Conservation (phyloP, 2,888 invertebrate genomes). For the Stenchaetothrips biformis region DNA sequence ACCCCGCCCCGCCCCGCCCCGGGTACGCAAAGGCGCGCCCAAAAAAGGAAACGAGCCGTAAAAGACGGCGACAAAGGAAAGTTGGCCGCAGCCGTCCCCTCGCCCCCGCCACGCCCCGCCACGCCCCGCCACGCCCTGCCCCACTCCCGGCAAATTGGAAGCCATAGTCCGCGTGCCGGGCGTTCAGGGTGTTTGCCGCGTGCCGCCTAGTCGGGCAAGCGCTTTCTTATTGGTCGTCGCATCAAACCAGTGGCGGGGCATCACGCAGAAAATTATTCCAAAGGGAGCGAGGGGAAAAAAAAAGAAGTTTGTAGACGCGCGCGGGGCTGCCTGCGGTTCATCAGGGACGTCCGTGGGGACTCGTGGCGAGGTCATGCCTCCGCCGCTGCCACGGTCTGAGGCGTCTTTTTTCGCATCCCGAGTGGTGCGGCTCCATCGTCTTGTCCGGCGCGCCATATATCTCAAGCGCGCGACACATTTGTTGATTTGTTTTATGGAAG, state of each 20-base stretch:
- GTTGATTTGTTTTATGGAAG: neutral
- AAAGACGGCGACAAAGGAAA: constrained; percentile 18
- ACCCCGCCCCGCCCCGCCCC: too few species aligned
- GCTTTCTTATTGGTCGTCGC: too few species aligned
- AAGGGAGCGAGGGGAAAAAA: too few species aligned
- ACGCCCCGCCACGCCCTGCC: neutral
- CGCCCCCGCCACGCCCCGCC: neutral
- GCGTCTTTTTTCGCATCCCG: neutral
- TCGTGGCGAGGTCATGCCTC: too few species aligned
- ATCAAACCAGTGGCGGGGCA: too few species aligned
- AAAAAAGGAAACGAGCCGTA: constrained; percentile 12
- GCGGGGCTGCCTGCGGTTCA: too few species aligned
- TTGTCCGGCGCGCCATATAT: neutral
- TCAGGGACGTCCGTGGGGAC: too few species aligned
- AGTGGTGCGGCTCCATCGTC: neutral
- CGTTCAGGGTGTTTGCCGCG: neutral
- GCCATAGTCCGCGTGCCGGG: neutral
- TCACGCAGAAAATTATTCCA: too few species aligned
- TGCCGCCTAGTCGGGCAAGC: neutral
- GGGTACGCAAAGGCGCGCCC: too few species aligned
- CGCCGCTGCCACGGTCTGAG: too few species aligned
- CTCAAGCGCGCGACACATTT: neutral
- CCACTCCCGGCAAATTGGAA: neutral
- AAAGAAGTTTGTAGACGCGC: too few species aligned
- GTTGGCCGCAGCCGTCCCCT: neutral